A percentile compares a stretch with the other conserved stretches of the same genome.
phyloP scores from a whole-genome alignment of 2,888 invertebrate species.

The Conus canariensis region DNA sequence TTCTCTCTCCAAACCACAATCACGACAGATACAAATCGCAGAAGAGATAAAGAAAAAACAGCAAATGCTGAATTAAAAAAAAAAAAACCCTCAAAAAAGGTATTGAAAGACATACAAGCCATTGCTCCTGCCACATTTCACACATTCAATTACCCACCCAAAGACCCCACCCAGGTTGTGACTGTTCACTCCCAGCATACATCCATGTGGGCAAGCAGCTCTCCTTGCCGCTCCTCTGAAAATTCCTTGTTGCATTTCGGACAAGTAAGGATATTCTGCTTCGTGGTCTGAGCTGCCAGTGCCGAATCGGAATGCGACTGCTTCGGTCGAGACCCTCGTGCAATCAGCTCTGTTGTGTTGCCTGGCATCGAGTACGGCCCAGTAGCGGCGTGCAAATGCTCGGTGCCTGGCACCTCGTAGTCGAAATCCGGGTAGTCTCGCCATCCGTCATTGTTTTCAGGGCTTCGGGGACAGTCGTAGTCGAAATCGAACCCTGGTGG shows the following conservation, averaged over 20 bases:
- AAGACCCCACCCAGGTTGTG: not conserved
- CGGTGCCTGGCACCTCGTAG: not conserved
- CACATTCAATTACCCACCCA: not conserved
- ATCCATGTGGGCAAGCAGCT: slow-evolving; percentile 69
- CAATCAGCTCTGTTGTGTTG: slow-evolving; percentile 33
- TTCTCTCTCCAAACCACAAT: no score
- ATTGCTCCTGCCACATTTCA: no score
- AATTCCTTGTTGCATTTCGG: slow-evolving; percentile 69
- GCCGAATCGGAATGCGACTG: slow-evolving; percentile 38
- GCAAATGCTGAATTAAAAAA: no score
- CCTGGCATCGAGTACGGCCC: slow-evolving; percentile 41
- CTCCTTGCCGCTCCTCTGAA: slow-evolving; percentile 59
- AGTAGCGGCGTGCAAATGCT: not conserved
- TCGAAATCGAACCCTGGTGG: not conserved
- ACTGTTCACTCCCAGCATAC: slow-evolving; percentile 60
- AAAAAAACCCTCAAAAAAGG: no score
- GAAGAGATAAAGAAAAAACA: no score
- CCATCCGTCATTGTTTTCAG: not conserved
- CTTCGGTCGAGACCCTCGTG: not conserved
- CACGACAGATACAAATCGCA: no score
- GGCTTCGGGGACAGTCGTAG: slow-evolving; percentile 20
- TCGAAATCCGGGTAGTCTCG: slow-evolving; percentile 38
- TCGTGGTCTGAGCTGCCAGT: not conserved
- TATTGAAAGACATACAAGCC: no score
- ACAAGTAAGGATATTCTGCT: slow-evolving; percentile 59